These are phyloP conservation scores for rabbit (Oryctolagus cuniculus) DNA, from an alignment of 2,113 vertebrate genomes.

Conservation along the genomic window DNA sequence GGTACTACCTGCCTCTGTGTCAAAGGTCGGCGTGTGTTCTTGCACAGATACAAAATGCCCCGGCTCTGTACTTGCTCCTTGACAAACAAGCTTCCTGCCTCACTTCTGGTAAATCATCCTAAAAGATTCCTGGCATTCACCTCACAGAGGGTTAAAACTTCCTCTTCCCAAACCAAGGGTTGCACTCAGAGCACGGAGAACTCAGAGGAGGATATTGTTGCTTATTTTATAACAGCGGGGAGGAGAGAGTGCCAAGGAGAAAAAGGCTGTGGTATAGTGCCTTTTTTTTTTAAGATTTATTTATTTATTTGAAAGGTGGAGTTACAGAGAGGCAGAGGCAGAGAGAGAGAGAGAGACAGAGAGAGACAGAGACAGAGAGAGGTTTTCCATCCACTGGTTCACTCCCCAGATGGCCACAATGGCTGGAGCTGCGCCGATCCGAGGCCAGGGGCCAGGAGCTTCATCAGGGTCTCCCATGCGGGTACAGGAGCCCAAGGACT, in stretches of 20 bases:
- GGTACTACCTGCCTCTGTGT: neutral
- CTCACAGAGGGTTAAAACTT: conserved; percentile 49
- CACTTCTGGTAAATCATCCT: conserved; percentile 61
- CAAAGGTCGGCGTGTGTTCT: neutral
- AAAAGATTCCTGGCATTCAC: conserved; percentile 51
- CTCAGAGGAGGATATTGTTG: conserved; percentile 30
- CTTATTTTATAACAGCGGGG: neutral
- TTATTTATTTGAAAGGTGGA: too few relatives aligned
- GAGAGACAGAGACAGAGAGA: too few relatives aligned
- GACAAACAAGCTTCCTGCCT: conserved; percentile 55
- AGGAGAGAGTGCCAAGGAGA: conserved; percentile 17
- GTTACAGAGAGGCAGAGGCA: too few relatives aligned
- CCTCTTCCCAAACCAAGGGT: conserved; percentile 15
- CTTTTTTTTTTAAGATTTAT: too few relatives aligned
- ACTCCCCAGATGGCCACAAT: too few relatives aligned
- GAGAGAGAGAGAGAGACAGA: too few relatives aligned
- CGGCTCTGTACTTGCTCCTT: neutral
- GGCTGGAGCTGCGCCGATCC: too few relatives aligned
- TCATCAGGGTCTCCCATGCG: too few relatives aligned
- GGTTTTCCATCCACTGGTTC: too few relatives aligned
- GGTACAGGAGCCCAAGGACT: too few relatives aligned
- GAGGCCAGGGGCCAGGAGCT: too few relatives aligned
- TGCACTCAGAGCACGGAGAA: neutral
- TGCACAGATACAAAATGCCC: neutral
- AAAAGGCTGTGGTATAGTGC: neutral